These are phyloP conservation scores for Pardalotus punctatus DNA, from an alignment of 2,113 vertebrate genomes.

Conservation along the genomic window DNA sequence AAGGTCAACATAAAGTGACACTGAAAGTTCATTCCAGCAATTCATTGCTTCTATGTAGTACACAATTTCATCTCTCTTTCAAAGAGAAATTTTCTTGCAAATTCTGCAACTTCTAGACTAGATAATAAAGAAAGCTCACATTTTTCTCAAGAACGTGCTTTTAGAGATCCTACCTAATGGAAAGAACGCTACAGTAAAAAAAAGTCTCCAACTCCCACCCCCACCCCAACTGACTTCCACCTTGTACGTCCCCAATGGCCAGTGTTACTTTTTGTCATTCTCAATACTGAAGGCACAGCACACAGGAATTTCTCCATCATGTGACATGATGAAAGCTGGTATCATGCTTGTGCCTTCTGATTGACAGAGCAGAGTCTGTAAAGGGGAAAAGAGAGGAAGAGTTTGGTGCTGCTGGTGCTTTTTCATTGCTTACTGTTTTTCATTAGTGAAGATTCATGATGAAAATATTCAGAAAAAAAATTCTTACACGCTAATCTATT, in stretches of 20 bases:
- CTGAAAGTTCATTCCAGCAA: background rate
- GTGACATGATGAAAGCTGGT: background rate
- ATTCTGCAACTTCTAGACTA: background rate
- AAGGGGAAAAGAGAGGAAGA: background rate
- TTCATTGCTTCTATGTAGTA: background rate
- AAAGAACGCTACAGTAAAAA: background rate
- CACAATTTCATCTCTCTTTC: background rate
- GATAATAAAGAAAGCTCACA: background rate
- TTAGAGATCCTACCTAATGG: background rate
- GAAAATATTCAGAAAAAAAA: background rate
- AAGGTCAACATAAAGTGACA: background rate
- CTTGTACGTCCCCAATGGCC: background rate
- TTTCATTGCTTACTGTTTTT: background rate
- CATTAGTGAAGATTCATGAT: background rate
- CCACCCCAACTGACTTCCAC: background rate
- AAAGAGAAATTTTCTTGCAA: background rate
- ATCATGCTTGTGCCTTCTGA: background rate
- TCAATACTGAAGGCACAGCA: background rate
- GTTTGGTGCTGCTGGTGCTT: background rate
- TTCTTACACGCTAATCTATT: background rate
- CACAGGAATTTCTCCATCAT: background rate
- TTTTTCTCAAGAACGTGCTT: background rate
- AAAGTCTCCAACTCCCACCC: rapidly evolving
- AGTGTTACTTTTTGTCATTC: background rate
- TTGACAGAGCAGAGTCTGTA: background rate